Base-by-base conservation (phyloP, 23 tunicate species). In the Clavelina lepadiformis region DNA sequence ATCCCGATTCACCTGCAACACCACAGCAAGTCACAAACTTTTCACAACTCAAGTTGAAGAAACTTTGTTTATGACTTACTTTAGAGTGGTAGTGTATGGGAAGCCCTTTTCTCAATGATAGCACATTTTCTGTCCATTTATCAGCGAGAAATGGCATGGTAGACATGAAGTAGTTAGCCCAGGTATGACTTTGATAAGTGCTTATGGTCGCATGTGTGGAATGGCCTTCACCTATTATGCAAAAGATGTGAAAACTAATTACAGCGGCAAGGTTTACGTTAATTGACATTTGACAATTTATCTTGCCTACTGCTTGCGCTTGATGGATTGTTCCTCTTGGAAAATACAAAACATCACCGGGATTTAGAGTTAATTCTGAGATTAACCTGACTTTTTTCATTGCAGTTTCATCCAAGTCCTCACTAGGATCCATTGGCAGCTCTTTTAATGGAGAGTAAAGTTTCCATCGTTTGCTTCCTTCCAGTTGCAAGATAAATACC, bases 401-500 rank as follows among this genome's bases (percentile, higher is more conserved):
- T 5, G 21, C 46, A 6, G 21, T 47, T 41, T 26, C 50, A n/a
- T 68, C 78, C 15, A 82, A 56, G 46, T 82, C 89, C 1, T 5
- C 21, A 56, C 89, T 82, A 32, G 73, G 73, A 3, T 82, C 61
- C n/a, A 35, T 36, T 4, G 89, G 54, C 2, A 82, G 46, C 3
- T 51, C 19, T 33, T 64, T 33, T 1, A 82, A 61, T 31, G 89
- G 89, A 4, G 56, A n/a, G 46, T 82, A 82, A 1, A 82, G 57
- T 57, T 73, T 73, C 89, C 89, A 82, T 21, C 19, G 75, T 44
- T 82, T 82, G 7, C 53, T 55, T 29, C 89, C 89, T 33, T 65
- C 74, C 33, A 82, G 80, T 73, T 82, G 89, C 1, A 82, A 35
- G 31, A 82, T 54, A 72, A 82, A 82, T n/a, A 82, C 89, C 89